A percentile compares a stretch with the other conserved stretches of the same genome.
Conservation (phyloP, 2,797 vertebrate genomes). For the Acanthis flammea region DNA sequence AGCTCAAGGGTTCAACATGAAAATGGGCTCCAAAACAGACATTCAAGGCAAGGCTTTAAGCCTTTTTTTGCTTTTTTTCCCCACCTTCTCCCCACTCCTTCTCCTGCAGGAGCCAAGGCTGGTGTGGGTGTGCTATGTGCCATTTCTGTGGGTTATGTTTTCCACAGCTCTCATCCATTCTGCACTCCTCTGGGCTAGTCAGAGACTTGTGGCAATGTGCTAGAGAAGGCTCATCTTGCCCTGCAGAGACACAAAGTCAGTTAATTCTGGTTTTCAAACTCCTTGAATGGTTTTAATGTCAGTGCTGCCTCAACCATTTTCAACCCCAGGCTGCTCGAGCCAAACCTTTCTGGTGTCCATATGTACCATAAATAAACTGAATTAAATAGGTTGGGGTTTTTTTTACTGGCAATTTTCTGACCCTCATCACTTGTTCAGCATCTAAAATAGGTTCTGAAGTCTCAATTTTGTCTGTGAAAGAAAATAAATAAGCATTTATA, state of each 20-base stretch:
- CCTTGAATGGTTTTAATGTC: background rate
- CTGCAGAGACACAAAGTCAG: background rate
- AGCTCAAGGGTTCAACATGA: background rate
- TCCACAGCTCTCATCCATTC: background rate
- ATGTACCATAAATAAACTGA: background rate
- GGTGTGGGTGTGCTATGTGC: background rate
- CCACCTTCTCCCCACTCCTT: rapidly evolving
- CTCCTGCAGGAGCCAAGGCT: background rate
- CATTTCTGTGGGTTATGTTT: background rate
- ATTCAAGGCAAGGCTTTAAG: background rate
- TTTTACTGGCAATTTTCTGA: background rate
- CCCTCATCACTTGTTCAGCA: background rate
- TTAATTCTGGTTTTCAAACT: background rate
- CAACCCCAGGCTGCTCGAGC: rapidly evolving
- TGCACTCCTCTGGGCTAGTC: background rate
- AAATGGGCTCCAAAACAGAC: background rate
- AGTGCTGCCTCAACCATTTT: background rate
- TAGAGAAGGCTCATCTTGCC: background rate
- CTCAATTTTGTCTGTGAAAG: background rate
- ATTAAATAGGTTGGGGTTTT: background rate
- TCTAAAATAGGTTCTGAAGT: background rate
- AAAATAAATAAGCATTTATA: background rate
- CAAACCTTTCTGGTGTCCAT: background rate
- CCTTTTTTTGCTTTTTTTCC: rapidly evolving
- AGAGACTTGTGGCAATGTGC: background rate